Evolutionary conservation across 2,888 invertebrate species (phyloP).

Genomic region (Calliscelio sp.): DNA sequence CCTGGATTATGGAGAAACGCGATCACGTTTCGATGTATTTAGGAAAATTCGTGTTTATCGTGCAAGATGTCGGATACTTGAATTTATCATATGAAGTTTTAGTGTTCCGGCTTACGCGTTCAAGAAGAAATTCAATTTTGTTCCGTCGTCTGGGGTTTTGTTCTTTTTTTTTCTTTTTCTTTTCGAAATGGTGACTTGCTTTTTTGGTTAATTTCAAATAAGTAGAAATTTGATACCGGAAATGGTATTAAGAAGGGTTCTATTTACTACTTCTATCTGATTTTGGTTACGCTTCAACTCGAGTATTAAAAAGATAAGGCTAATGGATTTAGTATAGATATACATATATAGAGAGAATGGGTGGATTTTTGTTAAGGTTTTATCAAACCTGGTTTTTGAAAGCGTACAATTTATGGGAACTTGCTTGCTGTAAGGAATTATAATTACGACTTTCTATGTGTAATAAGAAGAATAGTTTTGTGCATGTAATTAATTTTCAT

Average conservation of each 20-base stretch:
- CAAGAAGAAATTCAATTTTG: background rate
- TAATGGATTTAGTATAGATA: constrained; percentile 51
- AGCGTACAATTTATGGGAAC: constrained; percentile 43
- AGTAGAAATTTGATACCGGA: constrained; percentile 18
- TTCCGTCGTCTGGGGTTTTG: no score
- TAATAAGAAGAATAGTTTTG: no score
- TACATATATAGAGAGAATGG: background rate
- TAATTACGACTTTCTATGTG: no score
- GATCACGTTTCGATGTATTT: constrained; percentile 24
- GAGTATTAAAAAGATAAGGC: constrained; percentile 54
- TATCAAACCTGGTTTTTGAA: constrained; percentile 47
- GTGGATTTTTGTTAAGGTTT: constrained; percentile 45
- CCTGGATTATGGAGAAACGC: constrained; percentile 29
- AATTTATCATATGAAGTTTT: constrained; percentile 29
- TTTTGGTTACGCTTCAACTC: constrained; percentile 55
- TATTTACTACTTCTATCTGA: constrained; percentile 51
- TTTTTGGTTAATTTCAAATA: background rate
- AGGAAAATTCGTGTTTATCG: constrained; percentile 48
- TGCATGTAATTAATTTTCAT: no score
- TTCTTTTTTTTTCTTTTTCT: background rate
- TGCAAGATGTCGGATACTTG: constrained; percentile 17
- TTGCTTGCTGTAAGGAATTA: background rate
- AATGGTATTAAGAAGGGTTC: constrained; percentile 37
- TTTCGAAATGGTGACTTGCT: background rate
- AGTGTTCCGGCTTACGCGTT: background rate